These are phyloP conservation scores for Girardia tigrina DNA, from an alignment of 2,888 invertebrate genomes.

Conservation along the genomic window DNA sequence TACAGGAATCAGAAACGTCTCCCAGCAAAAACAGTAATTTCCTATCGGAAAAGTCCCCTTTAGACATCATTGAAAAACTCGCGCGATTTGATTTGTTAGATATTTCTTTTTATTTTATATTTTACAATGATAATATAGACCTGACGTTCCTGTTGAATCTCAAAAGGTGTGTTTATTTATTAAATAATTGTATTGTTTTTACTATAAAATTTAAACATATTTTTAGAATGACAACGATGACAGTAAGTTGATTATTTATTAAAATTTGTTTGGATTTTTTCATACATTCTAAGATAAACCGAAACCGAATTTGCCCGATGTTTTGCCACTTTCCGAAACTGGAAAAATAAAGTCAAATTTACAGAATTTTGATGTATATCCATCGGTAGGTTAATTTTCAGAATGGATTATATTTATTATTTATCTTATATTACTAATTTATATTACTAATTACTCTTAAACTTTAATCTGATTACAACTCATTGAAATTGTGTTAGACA, in stretches of 20 bases:
- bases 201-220: neutral
- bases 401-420: neutral
- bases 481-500: too few relatives aligned
- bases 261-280: neutral
- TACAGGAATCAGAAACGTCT: slow-evolving; percentile 1
- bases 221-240: neutral
- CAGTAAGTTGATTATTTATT: neutral
- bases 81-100: neutral
- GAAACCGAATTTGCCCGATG: neutral
- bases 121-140: too few relatives aligned
- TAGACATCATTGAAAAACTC: neutral
- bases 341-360: neutral
- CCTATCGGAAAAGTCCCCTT: neutral
- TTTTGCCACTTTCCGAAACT: neutral
- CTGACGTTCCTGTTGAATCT: too few relatives aligned
- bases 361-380: neutral
- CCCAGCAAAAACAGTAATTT: neutral
- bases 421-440: neutral
- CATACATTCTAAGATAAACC: neutral
- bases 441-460: too few relatives aligned
- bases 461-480: too few relatives aligned
- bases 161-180: neutral
- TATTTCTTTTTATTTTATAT: neutral
- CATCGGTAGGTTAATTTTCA: neutral
- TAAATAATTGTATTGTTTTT: neutral